Base-by-base conservation (phyloP, 2,113 vertebrate species). In the Cynopterus brachyotis region DNA sequence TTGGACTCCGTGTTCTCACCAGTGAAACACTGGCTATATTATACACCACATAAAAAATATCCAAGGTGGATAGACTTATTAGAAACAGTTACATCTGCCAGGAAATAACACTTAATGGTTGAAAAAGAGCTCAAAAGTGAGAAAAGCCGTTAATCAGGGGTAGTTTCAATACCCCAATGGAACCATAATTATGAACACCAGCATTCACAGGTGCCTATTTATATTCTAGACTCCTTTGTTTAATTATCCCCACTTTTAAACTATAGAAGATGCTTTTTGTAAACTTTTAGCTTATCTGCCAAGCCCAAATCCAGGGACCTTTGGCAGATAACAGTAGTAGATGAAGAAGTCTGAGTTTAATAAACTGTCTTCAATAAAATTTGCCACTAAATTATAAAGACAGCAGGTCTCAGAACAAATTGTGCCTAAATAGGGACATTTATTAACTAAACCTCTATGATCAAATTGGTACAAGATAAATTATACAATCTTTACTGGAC, bases 331-430 rank as follows among this genome's bases (percentile, higher is more conserved):
- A 60, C 1, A 53, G 11, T 7, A 45, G 26, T 53, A 62, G 57
- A 42, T 53, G 9, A 95, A 91, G 26, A 82, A 90, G 37, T 94
- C 89, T 93, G 17, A 45, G 19, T 75, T 91, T 45, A 16, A 37
- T 87, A 75, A 95, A 57, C 50, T 78, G 8, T 42, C 24, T 42
- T n/a, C 42, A 17, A 45, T 2, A 26, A 76, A 76, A 7, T 3
- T 30, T 64, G 30, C 37, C 95, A 50, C 17, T 57, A 92, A 79
- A 42, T 94, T 95, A 92, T 73, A 85, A 96, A 66, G 32, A 88
- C 2, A 76, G 4, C 1, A 75, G 47, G 32, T 53, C 55, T 55
- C 67, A 87, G 16, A 62, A 66, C 13, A 86, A 83, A 55, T 32
- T 53, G 66, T 80, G 2, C 17, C 55, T 53, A 59, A 22, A 69